A percentile compares a stretch with the other conserved stretches of the same genome.
phyloP scores from a whole-genome alignment of 1,140 invertebrate species.

The Ectropis grisescens region DNA sequence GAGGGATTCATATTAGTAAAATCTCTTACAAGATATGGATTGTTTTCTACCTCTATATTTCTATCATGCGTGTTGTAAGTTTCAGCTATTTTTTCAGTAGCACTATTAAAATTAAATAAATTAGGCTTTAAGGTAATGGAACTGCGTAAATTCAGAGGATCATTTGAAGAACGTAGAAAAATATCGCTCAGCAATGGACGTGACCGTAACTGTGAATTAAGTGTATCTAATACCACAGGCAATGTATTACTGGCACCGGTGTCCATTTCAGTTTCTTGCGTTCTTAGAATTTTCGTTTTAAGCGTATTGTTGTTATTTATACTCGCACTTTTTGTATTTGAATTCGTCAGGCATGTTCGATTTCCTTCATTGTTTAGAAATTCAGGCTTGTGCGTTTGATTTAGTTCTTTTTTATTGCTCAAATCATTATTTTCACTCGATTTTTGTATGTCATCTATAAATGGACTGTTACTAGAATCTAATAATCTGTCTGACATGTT shows the following conservation, averaged over 20 bases:
- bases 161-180: not conserved
- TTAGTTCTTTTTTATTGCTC: too few relatives aligned
- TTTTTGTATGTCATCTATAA: not conserved
- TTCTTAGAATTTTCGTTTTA: not conserved
- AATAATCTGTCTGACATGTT: constrained; percentile 33
- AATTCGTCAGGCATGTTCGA: not conserved
- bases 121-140: constrained; percentile 3
- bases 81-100: not conserved
- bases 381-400: not conserved
- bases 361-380: not conserved
- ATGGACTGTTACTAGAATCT: constrained; percentile 7
- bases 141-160: not conserved
- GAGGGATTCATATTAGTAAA: too few relatives aligned
- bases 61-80: not conserved
- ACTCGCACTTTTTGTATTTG: too few relatives aligned
- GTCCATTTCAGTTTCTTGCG: constrained; percentile 15
- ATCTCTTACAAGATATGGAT: too few relatives aligned
- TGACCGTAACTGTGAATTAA: too few relatives aligned
- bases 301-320: too few relatives aligned
- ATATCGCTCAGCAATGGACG: not conserved
- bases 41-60: too few relatives aligned
- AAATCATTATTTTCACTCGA: not conserved
- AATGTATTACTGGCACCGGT: constrained; percentile 21
- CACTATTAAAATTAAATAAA: constrained; percentile 4
- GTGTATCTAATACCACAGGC: not conserved